Evolutionary conservation across 2,888 invertebrate species (phyloP), one percentile per base, ranked within the genome.

Genomic region (Pimpla rufipes): DNA sequence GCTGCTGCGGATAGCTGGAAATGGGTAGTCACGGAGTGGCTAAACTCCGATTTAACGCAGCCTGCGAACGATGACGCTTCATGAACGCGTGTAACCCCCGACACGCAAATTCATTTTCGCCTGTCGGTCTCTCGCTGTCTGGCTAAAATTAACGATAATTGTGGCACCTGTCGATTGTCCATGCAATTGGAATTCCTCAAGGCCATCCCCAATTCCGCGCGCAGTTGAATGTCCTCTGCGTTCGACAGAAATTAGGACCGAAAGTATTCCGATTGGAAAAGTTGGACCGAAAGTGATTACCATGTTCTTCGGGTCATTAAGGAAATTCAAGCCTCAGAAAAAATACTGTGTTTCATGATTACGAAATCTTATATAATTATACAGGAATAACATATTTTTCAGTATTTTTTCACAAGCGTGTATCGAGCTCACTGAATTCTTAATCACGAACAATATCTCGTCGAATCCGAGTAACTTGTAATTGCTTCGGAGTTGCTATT

Each of bases 71-170:
- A 73, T 59, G 66, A 75, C 35, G 71, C 50, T 75, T 55, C 57
- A 57, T 68, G 37, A 71, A 18, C 18, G 55, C 67, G 29, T 16
- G 50, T 35, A n/a, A 18, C n/a, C 18, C 52, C 16, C 29, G 35
- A 45, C 45, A 37, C 45, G 42, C 73, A 45, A 67, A 79, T 77
- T 83, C 68, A 81, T 75, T 74, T 64, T 47, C 62, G 7, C 10
- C 35, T 47, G 21, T 59, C 50, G 47, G 13, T 78, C 50, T 68
- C 42, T 68, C 35, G 74, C 7, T 71, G 35, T 59, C 42, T 67
- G 52, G 55, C 64, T 35, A 83, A 83, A 80, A 83, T 83, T 83
- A 64, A 77, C 80, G 80, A 78, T 80, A 83, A 83, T 83, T 78
- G 68, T 76, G 62, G 52, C 73, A 66, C 21, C 68, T 80, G 76